Evolutionary conservation across 1,140 invertebrate species (phyloP), one percentile per base, ranked within the genome.

Genomic region (Drosophila sproati): DNA sequence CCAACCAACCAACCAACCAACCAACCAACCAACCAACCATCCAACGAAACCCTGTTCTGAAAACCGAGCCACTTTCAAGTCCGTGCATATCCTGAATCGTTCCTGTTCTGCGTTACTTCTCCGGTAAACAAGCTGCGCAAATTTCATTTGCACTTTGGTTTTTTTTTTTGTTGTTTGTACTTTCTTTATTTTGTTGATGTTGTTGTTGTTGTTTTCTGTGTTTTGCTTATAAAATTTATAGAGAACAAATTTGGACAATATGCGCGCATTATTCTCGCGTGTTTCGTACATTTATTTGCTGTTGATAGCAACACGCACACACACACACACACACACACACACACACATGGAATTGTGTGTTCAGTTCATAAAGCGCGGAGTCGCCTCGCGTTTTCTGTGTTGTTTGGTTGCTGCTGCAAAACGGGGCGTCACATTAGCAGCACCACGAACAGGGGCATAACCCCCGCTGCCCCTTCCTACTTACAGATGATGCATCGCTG

Each of bases 221-320:
- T 82, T 91, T 82, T 88, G 76, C 71, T 82, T 91, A 91, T 85
- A 76, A 67, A 91, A 91, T 91, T 91, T 91, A 91, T 91, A 82
- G 89, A 86, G 89, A 86, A 91, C 82, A 91, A 91, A 91, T 91
- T 91, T 91, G 89, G 73, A 82, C 89, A 91, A 86, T 91, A 91
- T 91, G 83, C 78, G 77, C 77, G 67, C 60, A 74, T 89, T 83
- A 80, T 78, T 73, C 64, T 87, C 74, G 88, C 82, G 85, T 89
- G 85, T 83, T 69, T 70, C 64, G 61, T 60, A 73, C 77, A 82
- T 87, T 78, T 77, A 70, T 78, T 74, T 52, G 64, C 74, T 50
- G 56, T 67, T 72, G 55, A 69, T 57, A 56, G 69, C 47, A 60
- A 43, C 51, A 62, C 52, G 34, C 54, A 43, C 39, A 43, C 59